Evolutionary conservation across 1,140 invertebrate species (phyloP).

Genomic region (Leptinotarsa undecemlineata): DNA sequence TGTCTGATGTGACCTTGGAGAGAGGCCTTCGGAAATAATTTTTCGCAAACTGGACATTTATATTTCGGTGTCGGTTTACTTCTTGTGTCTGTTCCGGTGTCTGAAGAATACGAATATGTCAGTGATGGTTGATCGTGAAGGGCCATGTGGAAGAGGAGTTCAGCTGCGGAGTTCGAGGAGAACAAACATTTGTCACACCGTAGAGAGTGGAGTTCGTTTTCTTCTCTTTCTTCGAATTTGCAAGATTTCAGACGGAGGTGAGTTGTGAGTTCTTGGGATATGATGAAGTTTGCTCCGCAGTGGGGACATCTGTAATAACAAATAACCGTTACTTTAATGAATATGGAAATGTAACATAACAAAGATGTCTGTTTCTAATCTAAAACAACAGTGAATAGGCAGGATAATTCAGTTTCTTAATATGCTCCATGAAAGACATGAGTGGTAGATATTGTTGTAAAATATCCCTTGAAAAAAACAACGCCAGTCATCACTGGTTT

Average conservation of each 20-base stretch:
- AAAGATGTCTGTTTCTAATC: too few species aligned
- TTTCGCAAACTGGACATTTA: constrained; percentile 68
- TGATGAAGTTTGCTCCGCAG: constrained; percentile 69
- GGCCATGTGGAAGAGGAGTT: constrained; percentile 68
- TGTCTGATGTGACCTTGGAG: constrained; percentile 70
- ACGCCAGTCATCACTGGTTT: too few species aligned
- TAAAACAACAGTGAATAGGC: too few species aligned
- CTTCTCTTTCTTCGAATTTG: constrained; percentile 48
- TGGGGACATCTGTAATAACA: constrained; percentile 61
- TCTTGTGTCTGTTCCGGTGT: constrained; percentile 47
- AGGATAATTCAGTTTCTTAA: too few species aligned
- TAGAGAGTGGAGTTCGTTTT: constrained; percentile 34
- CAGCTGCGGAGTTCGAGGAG: constrained; percentile 58
- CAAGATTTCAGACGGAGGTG: constrained; percentile 67
- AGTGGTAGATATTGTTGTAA: too few species aligned
- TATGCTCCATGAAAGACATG: too few species aligned
- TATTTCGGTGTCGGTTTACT: constrained; percentile 59
- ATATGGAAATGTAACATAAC: too few species aligned
- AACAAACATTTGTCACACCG: constrained; percentile 58
- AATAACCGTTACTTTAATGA: neutral
- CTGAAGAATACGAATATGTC: constrained; percentile 51
- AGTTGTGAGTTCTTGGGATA: constrained; percentile 72
- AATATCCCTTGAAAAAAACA: too few species aligned
- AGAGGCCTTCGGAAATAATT: constrained; percentile 69
- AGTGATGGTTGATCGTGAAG: constrained; percentile 60